Evolutionary conservation across 2,113 vertebrate species (phyloP).

Genomic region (Clinocottus analis): DNA sequence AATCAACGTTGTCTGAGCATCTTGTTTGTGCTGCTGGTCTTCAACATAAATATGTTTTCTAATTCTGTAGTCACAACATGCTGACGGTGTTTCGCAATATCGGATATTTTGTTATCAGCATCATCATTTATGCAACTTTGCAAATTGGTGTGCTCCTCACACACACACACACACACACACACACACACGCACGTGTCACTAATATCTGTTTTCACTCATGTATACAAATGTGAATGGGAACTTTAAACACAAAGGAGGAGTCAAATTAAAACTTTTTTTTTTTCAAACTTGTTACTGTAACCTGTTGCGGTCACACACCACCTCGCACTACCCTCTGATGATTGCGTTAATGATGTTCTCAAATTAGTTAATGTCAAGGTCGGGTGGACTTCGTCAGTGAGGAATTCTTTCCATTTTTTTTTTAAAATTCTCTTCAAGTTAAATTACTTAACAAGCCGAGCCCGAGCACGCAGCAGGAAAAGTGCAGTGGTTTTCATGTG

Average conservation of each 20-base stretch:
- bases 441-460: too few relatives aligned
- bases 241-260: background rate
- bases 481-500: background rate
- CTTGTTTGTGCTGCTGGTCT: background rate
- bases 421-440: background rate
- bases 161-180: too few relatives aligned
- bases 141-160: background rate
- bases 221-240: background rate
- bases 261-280: background rate
- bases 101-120: background rate
- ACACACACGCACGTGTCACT: too few relatives aligned
- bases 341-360: background rate
- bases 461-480: background rate
- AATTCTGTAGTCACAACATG: background rate
- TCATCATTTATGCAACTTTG: background rate
- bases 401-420: background rate
- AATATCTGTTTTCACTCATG: background rate
- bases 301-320: background rate
- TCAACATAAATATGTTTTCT: too few relatives aligned
- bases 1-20: background rate
- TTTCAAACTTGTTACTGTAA: background rate
- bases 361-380: background rate
- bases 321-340: background rate
- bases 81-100: background rate
- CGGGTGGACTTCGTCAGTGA: background rate